phyloP scores from a whole-genome alignment of 1,140 invertebrate species.

The Helicorthomorpha holstii region DNA sequence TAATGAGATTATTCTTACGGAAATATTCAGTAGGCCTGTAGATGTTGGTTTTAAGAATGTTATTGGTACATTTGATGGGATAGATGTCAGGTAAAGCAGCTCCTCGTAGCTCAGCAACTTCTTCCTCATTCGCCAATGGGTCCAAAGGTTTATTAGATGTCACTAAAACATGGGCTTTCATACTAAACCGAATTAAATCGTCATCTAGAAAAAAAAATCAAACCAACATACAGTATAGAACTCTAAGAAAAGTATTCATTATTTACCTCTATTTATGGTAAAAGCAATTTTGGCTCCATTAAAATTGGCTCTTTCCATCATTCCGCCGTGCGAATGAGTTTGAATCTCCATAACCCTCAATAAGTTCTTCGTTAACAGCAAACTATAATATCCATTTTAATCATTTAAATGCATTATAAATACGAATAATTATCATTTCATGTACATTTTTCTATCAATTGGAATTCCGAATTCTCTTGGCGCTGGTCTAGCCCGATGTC shows the following conservation, averaged over 20 bases:
- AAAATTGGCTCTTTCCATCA: no score
- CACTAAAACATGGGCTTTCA: slow-evolving; percentile 42
- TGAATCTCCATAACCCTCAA: no score
- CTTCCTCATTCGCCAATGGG: slow-evolving; percentile 30
- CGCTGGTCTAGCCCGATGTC: slow-evolving; percentile 51
- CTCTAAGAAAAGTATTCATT: no score
- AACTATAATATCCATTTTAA: no score
- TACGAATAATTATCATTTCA: no score
- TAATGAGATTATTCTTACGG: slow-evolving; percentile 39
- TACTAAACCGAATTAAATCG: slow-evolving; percentile 42
- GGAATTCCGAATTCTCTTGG: slow-evolving; percentile 53
- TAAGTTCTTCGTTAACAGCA: no score
- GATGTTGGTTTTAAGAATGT: slow-evolving; percentile 42
- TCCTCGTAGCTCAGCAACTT: slow-evolving; percentile 20
- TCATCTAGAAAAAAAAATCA: slow-evolving; percentile 25
- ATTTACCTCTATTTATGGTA: no score
- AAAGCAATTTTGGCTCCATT: no score
- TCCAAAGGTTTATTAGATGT: slow-evolving; percentile 39
- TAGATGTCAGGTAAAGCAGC: slow-evolving; percentile 44
- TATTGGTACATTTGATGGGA: slow-evolving; percentile 48
- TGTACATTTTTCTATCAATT: slow-evolving; percentile 16
- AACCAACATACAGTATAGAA: background rate
- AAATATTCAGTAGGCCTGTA: slow-evolving; percentile 41
- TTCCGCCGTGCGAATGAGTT: no score
- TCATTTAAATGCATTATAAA: no score